Percentiles rank a stretch among this genome's conserved stretches.
These are phyloP conservation scores for Saccopteryx bilineata DNA, from an alignment of 2,113 vertebrate genomes.

Conservation along the genomic window DNA sequence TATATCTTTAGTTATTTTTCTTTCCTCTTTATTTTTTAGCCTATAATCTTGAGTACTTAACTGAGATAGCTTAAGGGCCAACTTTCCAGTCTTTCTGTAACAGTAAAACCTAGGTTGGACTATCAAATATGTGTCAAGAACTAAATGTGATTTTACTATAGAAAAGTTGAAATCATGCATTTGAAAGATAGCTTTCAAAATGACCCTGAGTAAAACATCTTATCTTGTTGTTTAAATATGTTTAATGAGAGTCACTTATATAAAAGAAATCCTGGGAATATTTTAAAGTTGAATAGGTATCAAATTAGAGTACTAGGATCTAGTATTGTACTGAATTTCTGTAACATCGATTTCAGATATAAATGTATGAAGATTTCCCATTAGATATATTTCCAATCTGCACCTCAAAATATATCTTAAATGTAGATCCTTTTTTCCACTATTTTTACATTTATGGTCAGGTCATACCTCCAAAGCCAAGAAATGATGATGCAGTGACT, in stretches of 20 bases:
- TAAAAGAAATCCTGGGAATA: slow-evolving; percentile 64
- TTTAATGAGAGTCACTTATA: slow-evolving; percentile 77
- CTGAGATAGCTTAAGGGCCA: slow-evolving; percentile 62
- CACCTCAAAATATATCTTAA: slow-evolving; percentile 25
- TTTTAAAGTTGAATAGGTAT: slow-evolving; percentile 64
- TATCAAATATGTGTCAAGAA: slow-evolving; percentile 79
- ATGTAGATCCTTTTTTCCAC: not conserved
- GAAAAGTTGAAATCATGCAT: slow-evolving; percentile 59
- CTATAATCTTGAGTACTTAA: slow-evolving; percentile 5
- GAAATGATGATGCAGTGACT: not conserved
- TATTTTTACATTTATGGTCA: slow-evolving; percentile 61
- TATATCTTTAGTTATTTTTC: not conserved
- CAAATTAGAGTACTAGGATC: not conserved
- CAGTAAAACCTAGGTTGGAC: slow-evolving; percentile 45
- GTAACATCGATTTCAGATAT: not conserved
- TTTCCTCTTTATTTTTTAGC: slow-evolving; percentile 34
- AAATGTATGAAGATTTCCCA: slow-evolving; percentile 46
- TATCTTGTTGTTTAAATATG: slow-evolving; percentile 47
- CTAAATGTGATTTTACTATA: slow-evolving; percentile 62
- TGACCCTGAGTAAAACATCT: slow-evolving; percentile 48
- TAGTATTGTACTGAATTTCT: not conserved
- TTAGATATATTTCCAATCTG: not conserved
- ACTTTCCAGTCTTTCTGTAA: slow-evolving; percentile 50
- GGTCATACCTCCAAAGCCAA: slow-evolving; percentile 49
- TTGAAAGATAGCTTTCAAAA: not conserved